Evolutionary conservation across 2,113 vertebrate genomes (phyloP).

Genomic region (Forbesichthys agassizii): DNA sequence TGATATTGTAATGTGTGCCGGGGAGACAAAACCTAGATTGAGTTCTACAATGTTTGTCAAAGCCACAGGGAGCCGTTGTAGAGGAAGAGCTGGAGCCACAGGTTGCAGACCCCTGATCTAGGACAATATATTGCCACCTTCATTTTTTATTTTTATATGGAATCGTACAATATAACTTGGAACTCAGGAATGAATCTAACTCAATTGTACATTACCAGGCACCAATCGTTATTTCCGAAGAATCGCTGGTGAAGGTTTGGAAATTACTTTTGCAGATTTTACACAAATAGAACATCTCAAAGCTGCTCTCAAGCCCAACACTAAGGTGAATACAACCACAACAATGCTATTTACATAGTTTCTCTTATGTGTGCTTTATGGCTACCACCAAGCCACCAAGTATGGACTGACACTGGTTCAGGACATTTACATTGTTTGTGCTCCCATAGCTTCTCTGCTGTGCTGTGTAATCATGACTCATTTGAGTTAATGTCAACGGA

Average conservation of each 20-base stretch:
- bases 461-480: too few relatives aligned
- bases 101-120: too few relatives aligned
- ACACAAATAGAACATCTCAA: slow-evolving; percentile 78
- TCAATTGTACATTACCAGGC: slow-evolving; percentile 66
- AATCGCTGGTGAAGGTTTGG: slow-evolving; percentile 78
- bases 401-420: not conserved
- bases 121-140: too few relatives aligned
- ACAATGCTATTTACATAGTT: not conserved
- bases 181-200: not conserved
- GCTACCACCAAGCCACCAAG: not conserved
- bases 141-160: too few relatives aligned
- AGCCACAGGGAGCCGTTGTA: too few relatives aligned
- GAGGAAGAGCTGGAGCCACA: too few relatives aligned
- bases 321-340: slow-evolving; percentile 81
- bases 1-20: too few relatives aligned
- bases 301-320: slow-evolving; percentile 84
- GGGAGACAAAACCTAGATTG: too few relatives aligned
- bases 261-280: slow-evolving; percentile 84
- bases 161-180: too few relatives aligned
- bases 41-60: too few relatives aligned
- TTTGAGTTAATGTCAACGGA: too few relatives aligned
- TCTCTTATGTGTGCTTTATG: not conserved
- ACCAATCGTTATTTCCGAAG: slow-evolving; percentile 87
- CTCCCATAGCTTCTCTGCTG: not conserved
- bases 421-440: not conserved